Conservation (phyloP, 2,113 vertebrate genomes). For the Osmerus eperlanus region DNA sequence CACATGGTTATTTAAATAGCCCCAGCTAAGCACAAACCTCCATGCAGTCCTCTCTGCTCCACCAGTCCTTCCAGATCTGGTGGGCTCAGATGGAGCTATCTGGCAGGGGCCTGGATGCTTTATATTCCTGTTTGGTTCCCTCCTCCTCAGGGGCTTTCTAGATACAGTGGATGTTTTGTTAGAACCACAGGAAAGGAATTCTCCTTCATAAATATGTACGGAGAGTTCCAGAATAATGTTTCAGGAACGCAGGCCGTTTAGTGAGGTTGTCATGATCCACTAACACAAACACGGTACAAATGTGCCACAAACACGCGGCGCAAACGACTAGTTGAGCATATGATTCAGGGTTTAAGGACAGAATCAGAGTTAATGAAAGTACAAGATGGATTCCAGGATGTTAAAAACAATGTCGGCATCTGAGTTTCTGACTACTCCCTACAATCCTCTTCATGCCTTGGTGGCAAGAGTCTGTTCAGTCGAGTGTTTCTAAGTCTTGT, state of each 20-base stretch:
- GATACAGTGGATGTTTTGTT: not conserved
- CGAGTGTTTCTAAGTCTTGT: not conserved
- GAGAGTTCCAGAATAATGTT: not conserved
- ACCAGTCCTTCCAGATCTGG: constrained; percentile 9
- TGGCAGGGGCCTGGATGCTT: constrained; percentile 10
- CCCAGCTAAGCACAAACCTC: not conserved
- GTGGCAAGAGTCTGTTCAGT: not conserved
- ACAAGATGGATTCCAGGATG: no score
- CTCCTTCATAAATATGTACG: not conserved
- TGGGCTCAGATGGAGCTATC: constrained; percentile 14
- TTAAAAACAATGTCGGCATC: no score
- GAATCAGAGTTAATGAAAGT: no score
- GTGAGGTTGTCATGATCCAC: no score
- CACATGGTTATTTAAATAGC: constrained; percentile 31
- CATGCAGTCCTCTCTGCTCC: constrained; percentile 23
- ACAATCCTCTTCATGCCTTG: no score
- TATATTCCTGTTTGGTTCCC: constrained; percentile 3
- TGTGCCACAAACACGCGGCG: no score
- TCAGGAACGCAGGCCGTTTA: not conserved
- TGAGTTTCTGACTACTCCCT: no score
- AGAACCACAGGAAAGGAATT: not conserved
- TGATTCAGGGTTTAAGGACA: no score
- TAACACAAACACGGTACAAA: no score
- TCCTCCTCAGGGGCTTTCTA: not conserved
- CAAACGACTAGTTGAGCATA: no score